Evolutionary conservation across 1,140 invertebrate species (phyloP).

Genomic region (Pseudomyrmex concolor): DNA sequence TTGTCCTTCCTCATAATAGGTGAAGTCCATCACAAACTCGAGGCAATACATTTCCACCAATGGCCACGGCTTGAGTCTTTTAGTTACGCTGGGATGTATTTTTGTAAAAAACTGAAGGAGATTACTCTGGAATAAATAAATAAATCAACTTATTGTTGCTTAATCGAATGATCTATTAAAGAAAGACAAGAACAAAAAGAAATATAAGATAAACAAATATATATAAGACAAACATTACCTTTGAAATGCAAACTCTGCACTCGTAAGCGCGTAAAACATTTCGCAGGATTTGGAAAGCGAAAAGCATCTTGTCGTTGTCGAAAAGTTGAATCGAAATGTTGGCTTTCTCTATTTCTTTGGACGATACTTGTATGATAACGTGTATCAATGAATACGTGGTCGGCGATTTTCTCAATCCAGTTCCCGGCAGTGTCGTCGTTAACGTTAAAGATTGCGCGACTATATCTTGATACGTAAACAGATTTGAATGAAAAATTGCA

Average conservation of each 20-base stretch:
- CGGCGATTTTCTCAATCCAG: conserved; percentile 85
- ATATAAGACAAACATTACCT: conserved; percentile 78
- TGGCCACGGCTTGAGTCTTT: conserved; percentile 78
- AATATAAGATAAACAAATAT: too few relatives aligned
- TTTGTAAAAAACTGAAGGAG: conserved; percentile 79
- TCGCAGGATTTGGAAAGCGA: conserved; percentile 84
- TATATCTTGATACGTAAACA: conserved; percentile 64
- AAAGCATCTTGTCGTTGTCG: conserved; percentile 81
- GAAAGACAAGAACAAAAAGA: too few relatives aligned
- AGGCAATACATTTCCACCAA: conserved; percentile 80
- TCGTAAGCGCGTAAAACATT: conserved; percentile 85
- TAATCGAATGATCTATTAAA: too few relatives aligned
- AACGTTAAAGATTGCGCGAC: conserved; percentile 84
- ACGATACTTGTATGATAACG: conserved; percentile 82
- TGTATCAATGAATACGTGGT: conserved; percentile 85
- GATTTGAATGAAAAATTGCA: conserved; percentile 43
- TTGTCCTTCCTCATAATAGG: conserved; percentile 83
- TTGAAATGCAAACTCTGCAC: conserved; percentile 84
- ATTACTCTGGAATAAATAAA: conserved; percentile 76
- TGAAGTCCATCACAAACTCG: conserved; percentile 83
- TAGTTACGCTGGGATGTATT: conserved; percentile 79
- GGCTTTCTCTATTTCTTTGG: conserved; percentile 84
- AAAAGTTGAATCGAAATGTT: conserved; percentile 75
- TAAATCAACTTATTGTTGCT: not conserved
- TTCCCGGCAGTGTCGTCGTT: conserved; percentile 85